Evolutionary conservation across 2,797 vertebrate species (phyloP).

Genomic region (Neosilurus mollespiculum): DNA sequence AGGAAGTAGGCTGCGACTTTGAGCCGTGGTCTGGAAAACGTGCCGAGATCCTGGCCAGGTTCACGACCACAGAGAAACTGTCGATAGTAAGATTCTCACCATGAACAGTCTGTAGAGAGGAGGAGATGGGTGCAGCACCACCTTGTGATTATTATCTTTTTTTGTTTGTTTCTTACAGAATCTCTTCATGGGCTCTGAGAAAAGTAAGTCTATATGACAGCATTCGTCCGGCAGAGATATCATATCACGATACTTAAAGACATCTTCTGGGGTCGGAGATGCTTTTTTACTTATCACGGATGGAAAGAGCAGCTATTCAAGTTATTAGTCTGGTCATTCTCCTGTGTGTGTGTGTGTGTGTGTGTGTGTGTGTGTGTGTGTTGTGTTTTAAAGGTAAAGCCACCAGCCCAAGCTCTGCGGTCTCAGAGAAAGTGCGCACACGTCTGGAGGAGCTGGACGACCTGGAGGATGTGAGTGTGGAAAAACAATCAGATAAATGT

Average conservation of each 20-base stretch:
- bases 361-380: slow-evolving; percentile 30
- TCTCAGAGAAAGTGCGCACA: slow-evolving; percentile 96
- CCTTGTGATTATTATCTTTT: neutral
- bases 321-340: neutral
- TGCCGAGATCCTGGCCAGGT: slow-evolving; percentile 88
- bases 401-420: slow-evolving; percentile 76
- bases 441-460: slow-evolving; percentile 95
- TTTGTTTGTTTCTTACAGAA: slow-evolving; percentile 74
- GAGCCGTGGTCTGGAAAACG: slow-evolving; percentile 90
- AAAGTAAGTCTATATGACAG: slow-evolving; percentile 71
- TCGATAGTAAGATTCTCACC: slow-evolving; percentile 85
- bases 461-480: slow-evolving; percentile 87
- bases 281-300: neutral
- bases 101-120: neutral
- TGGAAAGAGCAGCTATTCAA: neutral
- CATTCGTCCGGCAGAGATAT: neutral
- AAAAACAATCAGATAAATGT: neutral
- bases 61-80: slow-evolving; percentile 95
- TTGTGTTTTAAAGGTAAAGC: slow-evolving; percentile 75
- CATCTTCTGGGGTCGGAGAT: neutral
- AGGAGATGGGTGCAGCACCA: neutral
- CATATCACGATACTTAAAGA: neutral
- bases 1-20: slow-evolving; percentile 85
- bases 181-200: slow-evolving; percentile 93
- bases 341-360: neutral